Evolutionary conservation across 2,797 vertebrate species (phyloP).

Genomic region (Eurystomus glaucurus): DNA sequence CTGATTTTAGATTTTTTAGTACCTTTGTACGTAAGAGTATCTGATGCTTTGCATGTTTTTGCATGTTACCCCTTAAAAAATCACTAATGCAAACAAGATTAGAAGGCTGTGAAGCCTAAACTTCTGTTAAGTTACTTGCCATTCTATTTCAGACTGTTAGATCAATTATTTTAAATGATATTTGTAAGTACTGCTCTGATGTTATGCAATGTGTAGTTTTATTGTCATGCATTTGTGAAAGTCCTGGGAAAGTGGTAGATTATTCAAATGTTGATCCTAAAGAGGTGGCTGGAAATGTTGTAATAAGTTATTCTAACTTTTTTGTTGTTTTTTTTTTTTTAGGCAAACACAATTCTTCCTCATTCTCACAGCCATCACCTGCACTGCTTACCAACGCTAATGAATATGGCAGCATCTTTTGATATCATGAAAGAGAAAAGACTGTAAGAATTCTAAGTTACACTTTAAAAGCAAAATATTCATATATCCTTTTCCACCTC

Average conservation of each 20-base stretch:
- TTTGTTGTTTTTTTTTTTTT: no score
- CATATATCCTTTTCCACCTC: not conserved
- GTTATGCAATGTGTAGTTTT: not conserved
- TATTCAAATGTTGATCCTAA: not conserved
- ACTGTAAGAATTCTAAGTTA: conserved; percentile 79
- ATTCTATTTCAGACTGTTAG: not conserved
- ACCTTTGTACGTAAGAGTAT: not conserved
- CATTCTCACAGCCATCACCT: conserved; percentile 98
- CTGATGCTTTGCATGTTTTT: not conserved
- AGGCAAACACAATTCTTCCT: conserved; percentile 99
- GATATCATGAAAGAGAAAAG: conserved; percentile 93
- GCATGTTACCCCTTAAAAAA: not conserved
- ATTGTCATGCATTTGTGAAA: not conserved
- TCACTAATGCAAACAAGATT: not conserved
- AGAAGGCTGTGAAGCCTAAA: not conserved
- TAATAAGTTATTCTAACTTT: not conserved
- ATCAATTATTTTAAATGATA: not conserved
- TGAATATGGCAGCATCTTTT: conserved; percentile 98
- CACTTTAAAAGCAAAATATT: not conserved
- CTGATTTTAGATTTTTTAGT: not conserved
- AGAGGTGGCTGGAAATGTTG: not conserved
- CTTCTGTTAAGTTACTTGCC: not conserved
- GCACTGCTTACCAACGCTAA: conserved; percentile 96
- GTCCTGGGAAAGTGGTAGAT: not conserved
- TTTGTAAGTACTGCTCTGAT: not conserved